A percentile compares a stretch with the other conserved stretches of the same genome.
Evolutionary conservation across 2,888 invertebrate species (phyloP).

Genomic region (Dolomedes plantarius): DNA sequence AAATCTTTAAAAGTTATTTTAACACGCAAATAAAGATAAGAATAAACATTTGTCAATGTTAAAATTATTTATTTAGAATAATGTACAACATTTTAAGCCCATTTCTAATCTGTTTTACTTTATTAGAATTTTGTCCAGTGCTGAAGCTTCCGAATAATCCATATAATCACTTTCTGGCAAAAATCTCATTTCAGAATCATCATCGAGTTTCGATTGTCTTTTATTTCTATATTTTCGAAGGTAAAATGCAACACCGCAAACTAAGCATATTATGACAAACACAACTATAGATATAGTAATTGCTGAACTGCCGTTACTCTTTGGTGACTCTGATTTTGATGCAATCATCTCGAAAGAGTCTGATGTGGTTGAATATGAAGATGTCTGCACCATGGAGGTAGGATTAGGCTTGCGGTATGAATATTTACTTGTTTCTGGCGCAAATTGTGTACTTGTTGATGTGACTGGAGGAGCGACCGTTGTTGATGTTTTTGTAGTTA

Average conservation of each 20-base stretch:
- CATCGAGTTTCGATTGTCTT: slow-evolving; percentile 46
- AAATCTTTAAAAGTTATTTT: too few species aligned
- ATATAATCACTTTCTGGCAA: slow-evolving; percentile 53
- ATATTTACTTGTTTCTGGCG: too few species aligned
- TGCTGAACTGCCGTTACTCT: not conserved
- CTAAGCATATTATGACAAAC: not conserved
- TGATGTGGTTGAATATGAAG: not conserved
- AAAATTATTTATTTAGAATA: too few species aligned
- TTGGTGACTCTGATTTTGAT: slow-evolving; percentile 18
- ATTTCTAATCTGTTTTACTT: too few species aligned
- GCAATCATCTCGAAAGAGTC: slow-evolving; percentile 3
- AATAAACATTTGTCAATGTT: too few species aligned
- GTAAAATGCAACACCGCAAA: not conserved
- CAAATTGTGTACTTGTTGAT: too few species aligned
- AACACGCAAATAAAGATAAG: too few species aligned
- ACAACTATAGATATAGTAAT: slow-evolving; percentile 29
- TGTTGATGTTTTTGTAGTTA: not conserved
- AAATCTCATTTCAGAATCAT: slow-evolving; percentile 67
- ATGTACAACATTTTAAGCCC: too few species aligned
- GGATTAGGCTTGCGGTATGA: too few species aligned
- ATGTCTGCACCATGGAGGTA: too few species aligned
- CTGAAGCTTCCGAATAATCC: slow-evolving; percentile 54
- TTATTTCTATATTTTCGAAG: slow-evolving; percentile 2
- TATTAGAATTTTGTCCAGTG: slow-evolving; percentile 25
- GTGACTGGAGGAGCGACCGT: too few species aligned